Percentiles rank a stretch among this genome's conserved stretches.
phyloP scores from a whole-genome alignment of 2,888 invertebrate species.

The Torymus auratus region DNA sequence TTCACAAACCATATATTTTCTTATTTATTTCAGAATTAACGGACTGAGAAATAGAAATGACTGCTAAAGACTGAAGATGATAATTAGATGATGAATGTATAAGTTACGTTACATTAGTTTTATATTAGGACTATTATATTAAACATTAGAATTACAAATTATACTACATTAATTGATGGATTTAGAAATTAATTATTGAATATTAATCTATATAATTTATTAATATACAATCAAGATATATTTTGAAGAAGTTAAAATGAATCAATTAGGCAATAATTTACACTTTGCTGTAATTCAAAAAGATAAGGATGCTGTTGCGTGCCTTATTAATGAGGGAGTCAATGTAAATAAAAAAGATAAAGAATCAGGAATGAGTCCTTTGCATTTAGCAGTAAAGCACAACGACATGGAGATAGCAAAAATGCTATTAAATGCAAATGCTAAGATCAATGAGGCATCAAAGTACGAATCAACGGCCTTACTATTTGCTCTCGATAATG shows the following conservation, averaged over 20 bases:
- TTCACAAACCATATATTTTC: too few species aligned
- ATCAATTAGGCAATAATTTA: slow-evolving; percentile 9
- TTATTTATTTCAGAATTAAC: too few species aligned
- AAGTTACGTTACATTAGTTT: too few species aligned
- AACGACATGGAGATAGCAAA: background rate
- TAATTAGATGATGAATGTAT: too few species aligned
- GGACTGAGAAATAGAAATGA: too few species aligned
- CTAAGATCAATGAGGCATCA: slow-evolving; percentile 14
- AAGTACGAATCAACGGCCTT: slow-evolving; percentile 12
- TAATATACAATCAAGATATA: too few species aligned
- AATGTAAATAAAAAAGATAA: slow-evolving; percentile 21
- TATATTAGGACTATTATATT: too few species aligned
- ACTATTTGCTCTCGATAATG: slow-evolving; percentile 11
- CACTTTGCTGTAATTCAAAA: slow-evolving; percentile 27
- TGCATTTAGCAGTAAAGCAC: slow-evolving; percentile 25
- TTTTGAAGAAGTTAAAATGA: slow-evolving; percentile 1
- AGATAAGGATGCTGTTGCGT: background rate
- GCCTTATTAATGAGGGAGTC: slow-evolving; percentile 6
- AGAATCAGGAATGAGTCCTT: slow-evolving; percentile 13
- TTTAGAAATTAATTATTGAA: too few species aligned
- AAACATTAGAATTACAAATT: too few species aligned
- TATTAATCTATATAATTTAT: too few species aligned
- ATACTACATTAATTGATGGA: too few species aligned
- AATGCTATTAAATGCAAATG: slow-evolving; percentile 16
- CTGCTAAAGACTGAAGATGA: too few species aligned